Percentiles rank a stretch among this genome's conserved stretches.
phyloP scores from a whole-genome alignment of 2,888 invertebrate genomes.

The Electrophaes corylata region DNA sequence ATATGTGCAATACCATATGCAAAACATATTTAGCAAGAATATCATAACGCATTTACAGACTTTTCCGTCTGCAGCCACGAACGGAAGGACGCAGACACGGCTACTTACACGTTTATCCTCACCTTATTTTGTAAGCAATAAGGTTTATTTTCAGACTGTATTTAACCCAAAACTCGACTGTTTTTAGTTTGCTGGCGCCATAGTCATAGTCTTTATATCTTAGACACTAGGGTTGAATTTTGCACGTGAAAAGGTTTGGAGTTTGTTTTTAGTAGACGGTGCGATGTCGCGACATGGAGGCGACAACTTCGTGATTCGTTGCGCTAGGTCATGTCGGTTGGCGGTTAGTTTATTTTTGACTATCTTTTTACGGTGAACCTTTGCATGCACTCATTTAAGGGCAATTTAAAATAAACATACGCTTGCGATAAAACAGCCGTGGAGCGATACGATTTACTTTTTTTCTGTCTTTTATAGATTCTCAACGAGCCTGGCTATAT shows the following conservation, averaged over 20 bases:
- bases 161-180: slow-evolving; percentile 19
- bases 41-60: slow-evolving; percentile 33
- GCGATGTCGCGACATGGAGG: slow-evolving; percentile 48
- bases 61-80: slow-evolving; percentile 34
- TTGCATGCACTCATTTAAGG: slow-evolving; percentile 14
- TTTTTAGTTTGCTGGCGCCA: slow-evolving; percentile 29
- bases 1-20: slow-evolving; percentile 24
- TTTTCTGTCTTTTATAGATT: not conserved
- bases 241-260: slow-evolving; percentile 15
- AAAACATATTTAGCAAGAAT: slow-evolving; percentile 32
- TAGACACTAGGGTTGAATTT: slow-evolving; percentile 19
- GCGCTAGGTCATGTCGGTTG: slow-evolving; percentile 55
- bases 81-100: slow-evolving; percentile 29
- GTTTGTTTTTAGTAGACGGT: slow-evolving; percentile 42
- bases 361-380: slow-evolving; percentile 43
- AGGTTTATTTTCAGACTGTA: slow-evolving; percentile 27
- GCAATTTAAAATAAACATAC: slow-evolving; percentile 7
- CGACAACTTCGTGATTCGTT: slow-evolving; percentile 54
- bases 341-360: slow-evolving; percentile 49
- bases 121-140: slow-evolving; percentile 26
- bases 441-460: not conserved
- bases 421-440: slow-evolving; percentile 1
- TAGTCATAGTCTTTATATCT: slow-evolving; percentile 7
- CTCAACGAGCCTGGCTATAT: too few relatives aligned
- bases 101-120: slow-evolving; percentile 7